These are phyloP conservation scores for Zaprionus tsacasi DNA, from an alignment of 1,140 invertebrate genomes.

Conservation along the genomic window DNA sequence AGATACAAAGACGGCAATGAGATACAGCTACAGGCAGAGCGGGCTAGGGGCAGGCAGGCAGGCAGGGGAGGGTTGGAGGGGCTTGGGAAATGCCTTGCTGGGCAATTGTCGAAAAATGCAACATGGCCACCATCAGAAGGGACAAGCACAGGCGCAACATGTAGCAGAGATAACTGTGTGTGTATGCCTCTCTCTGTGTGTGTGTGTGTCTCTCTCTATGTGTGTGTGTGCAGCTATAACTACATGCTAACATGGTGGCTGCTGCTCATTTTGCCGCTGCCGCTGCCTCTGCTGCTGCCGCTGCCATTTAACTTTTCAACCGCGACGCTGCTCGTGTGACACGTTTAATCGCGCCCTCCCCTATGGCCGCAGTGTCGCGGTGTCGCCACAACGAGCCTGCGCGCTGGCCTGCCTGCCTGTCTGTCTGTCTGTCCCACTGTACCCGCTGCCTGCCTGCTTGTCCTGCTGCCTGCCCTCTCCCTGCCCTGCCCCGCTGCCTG, in stretches of 20 bases:
- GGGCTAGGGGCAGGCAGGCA: not conserved
- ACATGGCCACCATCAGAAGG: slow-evolving; percentile 71
- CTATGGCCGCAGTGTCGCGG: slow-evolving; percentile 28
- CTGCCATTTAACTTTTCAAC: slow-evolving; percentile 82
- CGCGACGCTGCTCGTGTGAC: slow-evolving; percentile 71
- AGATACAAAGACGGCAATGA: slow-evolving; percentile 60
- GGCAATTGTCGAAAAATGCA: slow-evolving; percentile 60
- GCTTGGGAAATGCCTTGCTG: slow-evolving; percentile 46
- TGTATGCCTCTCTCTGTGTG: not conserved
- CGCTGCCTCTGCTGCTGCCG: slow-evolving; percentile 39
- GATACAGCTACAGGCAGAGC: slow-evolving; percentile 28
- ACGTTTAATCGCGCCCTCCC: slow-evolving; percentile 71
- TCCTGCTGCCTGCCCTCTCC: not conserved
- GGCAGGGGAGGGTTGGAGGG: slow-evolving; percentile 1
- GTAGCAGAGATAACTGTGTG: slow-evolving; percentile 35
- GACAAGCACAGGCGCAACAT: slow-evolving; percentile 56
- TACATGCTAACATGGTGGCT: slow-evolving; percentile 77
- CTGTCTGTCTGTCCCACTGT: not conserved
- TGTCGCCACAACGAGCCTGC: slow-evolving; percentile 55
- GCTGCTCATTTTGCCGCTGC: slow-evolving; percentile 61
- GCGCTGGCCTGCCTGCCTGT: slow-evolving; percentile 40
- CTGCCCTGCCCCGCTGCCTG: slow-evolving; percentile 22
- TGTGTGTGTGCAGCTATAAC: slow-evolving; percentile 60
- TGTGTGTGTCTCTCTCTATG: slow-evolving; percentile 4
- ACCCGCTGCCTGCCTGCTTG: not conserved